Evolutionary conservation across 1,140 invertebrate species (phyloP), one percentile per base, ranked within the genome.

Genomic region (Delia radicum): DNA sequence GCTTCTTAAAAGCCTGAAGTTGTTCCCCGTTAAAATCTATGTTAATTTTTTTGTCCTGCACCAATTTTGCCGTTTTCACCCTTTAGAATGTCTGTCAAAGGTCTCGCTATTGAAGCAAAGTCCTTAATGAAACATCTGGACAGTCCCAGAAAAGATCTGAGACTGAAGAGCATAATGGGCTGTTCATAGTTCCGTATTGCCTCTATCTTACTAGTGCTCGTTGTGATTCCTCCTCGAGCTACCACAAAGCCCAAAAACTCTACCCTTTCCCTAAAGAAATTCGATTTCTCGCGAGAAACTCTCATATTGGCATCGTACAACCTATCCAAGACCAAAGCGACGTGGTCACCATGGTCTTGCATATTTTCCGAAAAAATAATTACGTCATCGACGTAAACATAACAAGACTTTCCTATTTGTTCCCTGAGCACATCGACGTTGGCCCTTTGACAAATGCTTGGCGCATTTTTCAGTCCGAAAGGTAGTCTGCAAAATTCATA

Each of bases 1-100:
- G 77, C 55, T 67, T 79, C 26, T 88, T 77, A 74, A 88, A 87
- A 13, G 83, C 79, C 12, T 80, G 28, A 76, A 83, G 26, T 75
- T 81, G 46, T 37, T 62, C 28, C 28, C 42, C 63, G 31, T 72
- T 48, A 26, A 77, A 37, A 13, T 27, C 46, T 8, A 77, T 63
- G 6, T 21, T 21, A 28, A 67, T 73, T 26, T 76, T 61, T 61
- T 74, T 61, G 67, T 26, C 71, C 26, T 6, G 69, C 26, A 12
- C 62, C 21, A 31, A 79, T 55, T 8, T 73, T 67, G 28, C 75
- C 75, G 29, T 78, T 78, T 61, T 76, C 75, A 5, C 75, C 75
- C 15, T 63, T 42, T 12, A 76, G 28, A 27, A 55, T n/a, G 8
- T 62, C 33, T 61, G 73, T 76, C 28, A 79, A 28, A 6, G 74